Conservation (phyloP, 2,888 invertebrate species). For the Creontiades dilutus region DNA sequence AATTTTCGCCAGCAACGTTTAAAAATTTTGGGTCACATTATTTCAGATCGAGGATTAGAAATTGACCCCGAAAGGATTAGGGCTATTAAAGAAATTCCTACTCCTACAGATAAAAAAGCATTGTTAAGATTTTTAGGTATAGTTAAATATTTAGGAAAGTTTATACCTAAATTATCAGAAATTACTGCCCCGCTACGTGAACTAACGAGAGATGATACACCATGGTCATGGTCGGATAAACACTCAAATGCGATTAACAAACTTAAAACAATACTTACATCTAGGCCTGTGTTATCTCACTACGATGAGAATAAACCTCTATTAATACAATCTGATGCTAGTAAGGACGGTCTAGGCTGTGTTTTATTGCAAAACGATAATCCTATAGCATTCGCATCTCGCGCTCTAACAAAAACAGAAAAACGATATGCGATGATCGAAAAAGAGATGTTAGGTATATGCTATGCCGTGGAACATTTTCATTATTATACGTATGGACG, state of each 20-base stretch:
- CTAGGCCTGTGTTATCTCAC: not conserved
- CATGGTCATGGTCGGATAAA: conserved; percentile 1
- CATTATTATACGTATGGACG: too few relatives aligned
- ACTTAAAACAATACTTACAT: not conserved
- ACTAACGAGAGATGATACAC: not conserved
- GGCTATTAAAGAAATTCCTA: not conserved
- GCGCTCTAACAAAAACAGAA: too few relatives aligned
- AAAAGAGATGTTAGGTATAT: too few relatives aligned
- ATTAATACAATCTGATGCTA: too few relatives aligned
- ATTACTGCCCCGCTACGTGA: conserved; percentile 49
- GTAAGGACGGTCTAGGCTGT: too few relatives aligned
- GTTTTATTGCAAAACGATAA: too few relatives aligned
- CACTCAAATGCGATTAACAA: not conserved
- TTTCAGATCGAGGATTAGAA: not conserved
- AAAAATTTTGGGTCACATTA: conserved; percentile 38
- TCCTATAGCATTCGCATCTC: too few relatives aligned
- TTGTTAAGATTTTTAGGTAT: conserved; percentile 10
- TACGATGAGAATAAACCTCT: too few relatives aligned
- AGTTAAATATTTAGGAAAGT: not conserved
- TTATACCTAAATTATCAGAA: too few relatives aligned
- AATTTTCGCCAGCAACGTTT: not conserved
- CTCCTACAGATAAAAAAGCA: conserved; percentile 11
- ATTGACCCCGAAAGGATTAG: conserved; percentile 5
- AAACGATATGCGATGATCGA: too few relatives aligned
- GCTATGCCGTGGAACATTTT: too few relatives aligned